These are phyloP conservation scores for Rhyzopertha dominica DNA, from an alignment of 1,140 invertebrate genomes.

Conservation along the genomic window DNA sequence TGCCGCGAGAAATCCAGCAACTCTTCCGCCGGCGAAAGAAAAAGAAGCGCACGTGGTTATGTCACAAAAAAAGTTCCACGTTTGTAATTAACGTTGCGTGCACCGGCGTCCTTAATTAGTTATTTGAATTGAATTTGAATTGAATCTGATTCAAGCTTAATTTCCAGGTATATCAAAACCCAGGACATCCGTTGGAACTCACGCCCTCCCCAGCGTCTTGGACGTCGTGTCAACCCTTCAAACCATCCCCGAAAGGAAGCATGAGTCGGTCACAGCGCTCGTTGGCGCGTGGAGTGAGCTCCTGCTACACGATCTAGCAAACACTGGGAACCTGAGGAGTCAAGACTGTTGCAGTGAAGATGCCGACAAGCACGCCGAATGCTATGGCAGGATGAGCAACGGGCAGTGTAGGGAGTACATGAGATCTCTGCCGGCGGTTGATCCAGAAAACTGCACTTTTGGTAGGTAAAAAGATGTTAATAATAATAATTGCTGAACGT, in stretches of 20 bases:
- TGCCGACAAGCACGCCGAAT: slow-evolving; percentile 48
- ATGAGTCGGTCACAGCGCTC: slow-evolving; percentile 71
- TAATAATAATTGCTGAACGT: too few species aligned
- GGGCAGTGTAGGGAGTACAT: slow-evolving; percentile 66
- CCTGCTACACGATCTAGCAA: slow-evolving; percentile 69
- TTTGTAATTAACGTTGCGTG: too few species aligned
- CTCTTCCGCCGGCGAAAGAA: too few species aligned
- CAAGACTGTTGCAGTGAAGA: slow-evolving; percentile 37
- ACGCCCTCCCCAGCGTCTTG: slow-evolving; percentile 54
- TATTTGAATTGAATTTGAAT: too few species aligned
- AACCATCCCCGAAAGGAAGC: slow-evolving; percentile 44
- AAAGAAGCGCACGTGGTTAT: too few species aligned
- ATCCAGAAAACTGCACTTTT: slow-evolving; percentile 59
- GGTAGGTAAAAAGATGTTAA: slow-evolving; percentile 48
- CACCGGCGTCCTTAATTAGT: too few species aligned
- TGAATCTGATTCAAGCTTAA: too few species aligned
- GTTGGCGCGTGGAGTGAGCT: slow-evolving; percentile 78
- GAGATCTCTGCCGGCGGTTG: slow-evolving; percentile 63
- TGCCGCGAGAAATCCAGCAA: too few species aligned
- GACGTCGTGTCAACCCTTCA: slow-evolving; percentile 48
- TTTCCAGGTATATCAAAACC: slow-evolving; percentile 57
- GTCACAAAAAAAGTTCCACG: too few species aligned
- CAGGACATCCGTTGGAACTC: slow-evolving; percentile 48
- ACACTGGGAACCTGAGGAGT: slow-evolving; percentile 53
- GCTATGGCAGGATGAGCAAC: slow-evolving; percentile 48